These are phyloP conservation scores for Poeciliopsis turrubarensis DNA, from an alignment of 2,113 vertebrate species.

Conservation along the genomic window DNA sequence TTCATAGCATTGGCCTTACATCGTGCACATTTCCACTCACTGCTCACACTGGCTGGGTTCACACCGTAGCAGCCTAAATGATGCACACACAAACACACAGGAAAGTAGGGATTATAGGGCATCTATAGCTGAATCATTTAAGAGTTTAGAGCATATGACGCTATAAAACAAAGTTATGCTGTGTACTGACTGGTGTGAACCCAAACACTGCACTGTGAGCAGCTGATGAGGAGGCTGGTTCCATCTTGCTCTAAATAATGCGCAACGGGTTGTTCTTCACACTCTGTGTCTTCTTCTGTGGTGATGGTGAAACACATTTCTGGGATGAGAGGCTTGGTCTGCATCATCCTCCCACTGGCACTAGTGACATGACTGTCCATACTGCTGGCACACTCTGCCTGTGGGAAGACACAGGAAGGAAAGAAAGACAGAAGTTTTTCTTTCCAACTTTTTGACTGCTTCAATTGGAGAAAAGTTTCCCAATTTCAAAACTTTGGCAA, in stretches of 20 bases:
- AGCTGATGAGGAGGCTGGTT: slow-evolving; percentile 92
- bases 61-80: slow-evolving; percentile 92
- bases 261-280: slow-evolving; percentile 78
- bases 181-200: slow-evolving; percentile 93
- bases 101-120: not conserved
- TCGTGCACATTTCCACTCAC: slow-evolving; percentile 93
- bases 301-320: slow-evolving; percentile 95
- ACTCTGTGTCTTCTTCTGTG: slow-evolving; percentile 84
- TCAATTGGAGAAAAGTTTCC: no score
- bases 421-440: not conserved
- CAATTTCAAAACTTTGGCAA: no score
- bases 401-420: slow-evolving; percentile 7
- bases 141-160: no score
- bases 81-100: not conserved
- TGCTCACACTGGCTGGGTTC: slow-evolving; percentile 82
- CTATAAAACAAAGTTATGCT: not conserved
- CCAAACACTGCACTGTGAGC: slow-evolving; percentile 89
- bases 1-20: slow-evolving; percentile 91
- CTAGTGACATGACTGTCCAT: slow-evolving; percentile 63
- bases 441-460: no score
- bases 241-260: slow-evolving; percentile 92
- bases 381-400: slow-evolving; percentile 85
- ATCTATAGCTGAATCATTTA: not conserved
- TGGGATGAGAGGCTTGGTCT: slow-evolving; percentile 94
- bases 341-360: slow-evolving; percentile 72